These are phyloP conservation scores for Euplagia quadripunctaria DNA, from an alignment of 2,888 invertebrate genomes.

Conservation along the genomic window DNA sequence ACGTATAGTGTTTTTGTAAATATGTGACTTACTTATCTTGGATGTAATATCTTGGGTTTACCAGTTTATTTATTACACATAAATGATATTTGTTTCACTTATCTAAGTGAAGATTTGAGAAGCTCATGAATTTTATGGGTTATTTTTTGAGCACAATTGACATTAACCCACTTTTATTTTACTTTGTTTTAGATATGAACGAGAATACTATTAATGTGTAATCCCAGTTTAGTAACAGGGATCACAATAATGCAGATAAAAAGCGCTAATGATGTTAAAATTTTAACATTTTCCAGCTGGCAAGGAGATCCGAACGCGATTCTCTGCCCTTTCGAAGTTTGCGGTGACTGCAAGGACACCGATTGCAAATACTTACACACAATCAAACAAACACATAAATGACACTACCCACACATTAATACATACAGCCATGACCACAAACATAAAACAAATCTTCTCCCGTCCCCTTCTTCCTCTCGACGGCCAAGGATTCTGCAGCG, in stretches of 20 bases:
- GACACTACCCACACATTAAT: conserved; percentile 61
- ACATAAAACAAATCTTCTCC: conserved; percentile 44
- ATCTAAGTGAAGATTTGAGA: neutral
- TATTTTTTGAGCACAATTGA: neutral
- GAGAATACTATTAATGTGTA: too few relatives aligned
- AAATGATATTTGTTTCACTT: neutral
- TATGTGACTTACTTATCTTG: neutral
- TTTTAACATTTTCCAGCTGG: conserved; percentile 76
- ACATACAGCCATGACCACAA: conserved; percentile 55
- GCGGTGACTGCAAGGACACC: conserved; percentile 83
- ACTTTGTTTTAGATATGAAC: too few relatives aligned
- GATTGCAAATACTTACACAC: conserved; percentile 85
- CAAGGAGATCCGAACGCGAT: conserved; percentile 81
- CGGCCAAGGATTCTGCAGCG: conserved; percentile 68
- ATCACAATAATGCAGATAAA: neutral
- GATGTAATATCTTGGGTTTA: neutral
- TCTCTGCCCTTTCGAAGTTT: conserved; percentile 84
- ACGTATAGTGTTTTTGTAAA: neutral
- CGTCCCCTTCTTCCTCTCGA: conserved; percentile 51
- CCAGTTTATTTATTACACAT: neutral
- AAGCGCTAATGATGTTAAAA: conserved; percentile 14
- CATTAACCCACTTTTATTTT: neutral
- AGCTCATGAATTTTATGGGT: neutral
- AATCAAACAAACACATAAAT: conserved; percentile 62
- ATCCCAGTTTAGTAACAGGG: too few relatives aligned